Evolutionary conservation across 2,888 invertebrate genomes (phyloP), one percentile per base, ranked within the genome.

Genomic region (Lepidochrysops patricia): DNA sequence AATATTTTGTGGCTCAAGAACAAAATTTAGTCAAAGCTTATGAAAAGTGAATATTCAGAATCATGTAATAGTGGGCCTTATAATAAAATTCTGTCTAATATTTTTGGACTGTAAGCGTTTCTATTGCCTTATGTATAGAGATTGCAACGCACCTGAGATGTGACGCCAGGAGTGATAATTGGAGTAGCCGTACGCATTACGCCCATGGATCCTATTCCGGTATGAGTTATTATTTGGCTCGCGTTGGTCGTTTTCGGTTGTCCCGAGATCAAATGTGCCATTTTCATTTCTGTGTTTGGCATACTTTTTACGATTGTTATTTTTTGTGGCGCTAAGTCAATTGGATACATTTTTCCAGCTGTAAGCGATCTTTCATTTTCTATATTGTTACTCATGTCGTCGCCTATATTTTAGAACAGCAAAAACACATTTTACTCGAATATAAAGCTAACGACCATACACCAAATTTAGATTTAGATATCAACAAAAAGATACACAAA

Each of bases 321-420:
- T 75, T 89, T 89, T 75, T 86, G 88, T 66, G 87, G 86, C 62
- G 89, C 89, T 77, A 89, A 85, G 82, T 89, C 89, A 69, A 89
- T 89, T 66, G 89, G 89, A 80, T 90, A 90, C 78, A 89, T 89
- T 82, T 92, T 92, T 67, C 84, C 84, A 70, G 85, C 74, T 67
- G 91, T 86, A 65, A 84, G 74, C 70, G 91, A 90, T 69, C 91
- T 91, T 69, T 91, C 91, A 69, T 89, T 91, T 70, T 89, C 89
- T 70, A 84, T 76, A 79, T 87, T 88, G 68, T 74, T 80, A 71
- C 81, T 89, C 89, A 89, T 89, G 75, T 70, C 82, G 70, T 68
- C 58, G 6, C 43, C 27, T 48, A 60, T 29, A 19, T 27, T 59
- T 35, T 26, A 32, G 56, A 29, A 48, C 6, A 35, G 37, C 9